phyloP scores from a whole-genome alignment of 2,888 invertebrate genomes.

The Listrodromus nycthemerus region DNA sequence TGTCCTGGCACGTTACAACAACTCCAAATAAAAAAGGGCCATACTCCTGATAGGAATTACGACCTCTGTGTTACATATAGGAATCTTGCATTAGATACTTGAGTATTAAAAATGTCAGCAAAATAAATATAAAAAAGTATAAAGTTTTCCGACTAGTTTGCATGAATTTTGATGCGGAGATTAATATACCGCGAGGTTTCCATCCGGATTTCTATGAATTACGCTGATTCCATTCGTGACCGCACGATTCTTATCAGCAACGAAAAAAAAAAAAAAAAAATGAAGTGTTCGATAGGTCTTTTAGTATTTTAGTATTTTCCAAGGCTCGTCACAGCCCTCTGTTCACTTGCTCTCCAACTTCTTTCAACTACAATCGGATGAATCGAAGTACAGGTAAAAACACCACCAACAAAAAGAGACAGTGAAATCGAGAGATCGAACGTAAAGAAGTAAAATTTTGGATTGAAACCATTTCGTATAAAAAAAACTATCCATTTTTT shows the following conservation, averaged over 20 bases:
- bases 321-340: background rate
- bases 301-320: conserved; percentile 10
- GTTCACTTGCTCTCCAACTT: background rate
- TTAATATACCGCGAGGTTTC: conserved; percentile 10
- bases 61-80: background rate
- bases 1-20: background rate
- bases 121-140: background rate
- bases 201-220: conserved; percentile 1
- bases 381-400: conserved; percentile 25
- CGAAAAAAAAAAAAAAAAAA: conserved; percentile 21
- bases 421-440: conserved; percentile 10
- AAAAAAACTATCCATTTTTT: conserved; percentile 44
- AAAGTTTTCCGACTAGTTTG: background rate
- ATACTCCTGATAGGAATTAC: background rate
- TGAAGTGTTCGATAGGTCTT: conserved; percentile 39
- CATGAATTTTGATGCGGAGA: background rate
- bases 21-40: background rate
- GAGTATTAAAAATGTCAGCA: background rate
- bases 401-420: background rate
- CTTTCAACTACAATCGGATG: conserved; percentile 38
- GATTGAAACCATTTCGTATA: background rate
- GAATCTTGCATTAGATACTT: background rate
- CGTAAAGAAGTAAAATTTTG: conserved; percentile 22
- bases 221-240: conserved; percentile 12
- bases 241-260: conserved; percentile 41